Evolutionary conservation across 2,113 vertebrate species (phyloP), one percentile per base, ranked within the genome.

Genomic region (Chascanopsetta lugubris): DNA sequence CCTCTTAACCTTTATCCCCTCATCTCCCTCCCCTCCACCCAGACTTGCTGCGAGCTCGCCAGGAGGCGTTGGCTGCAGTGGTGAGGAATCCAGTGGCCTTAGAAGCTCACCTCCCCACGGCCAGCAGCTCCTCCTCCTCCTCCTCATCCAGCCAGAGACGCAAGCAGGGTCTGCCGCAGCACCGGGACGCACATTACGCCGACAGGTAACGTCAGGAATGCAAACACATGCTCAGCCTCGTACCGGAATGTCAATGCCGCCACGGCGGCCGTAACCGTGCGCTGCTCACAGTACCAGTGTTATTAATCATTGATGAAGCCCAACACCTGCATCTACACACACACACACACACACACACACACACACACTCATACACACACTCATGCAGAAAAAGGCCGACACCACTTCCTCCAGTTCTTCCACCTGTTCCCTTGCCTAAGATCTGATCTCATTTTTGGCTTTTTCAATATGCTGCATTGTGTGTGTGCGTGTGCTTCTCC

Each of bases 141-240:
- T 94, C 88, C 36, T 89, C 89, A 8, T 90, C 93, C 20, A 96
- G 94, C 71, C 96, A 95, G 89, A 92, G 95, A 69, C 92, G 96
- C 78, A 99, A 98, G 84, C 97, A 97, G 83, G 95, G 95, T 50
- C 93, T 96, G 45, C 94, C 94, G 1, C 95, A 95, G 89, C 96
- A 94, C 85, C 89, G 94, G 20, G 96, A 98, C 29, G 92, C 94
- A 15, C 93, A 97, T 90, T 98, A 95, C 84, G 85, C 93, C 0
- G 96, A 98, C 68, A 95, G 96, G 96, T 98, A n/a, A 93, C 68
- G 43, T 67, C 20, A 54, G 13, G 0, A n/a, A 42, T 5, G 22
- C 34, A 50, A 26, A 38, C 32, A 54, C 21, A 65, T 9, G 15
- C 38, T n/a, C n/a, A 21, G 17, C 48, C 4, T 7, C 2, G 20